A percentile compares a stretch with the other conserved stretches of the same genome.
Evolutionary conservation across 1,140 invertebrate genomes (phyloP).

Genomic region (Sitophilus oryzae): DNA sequence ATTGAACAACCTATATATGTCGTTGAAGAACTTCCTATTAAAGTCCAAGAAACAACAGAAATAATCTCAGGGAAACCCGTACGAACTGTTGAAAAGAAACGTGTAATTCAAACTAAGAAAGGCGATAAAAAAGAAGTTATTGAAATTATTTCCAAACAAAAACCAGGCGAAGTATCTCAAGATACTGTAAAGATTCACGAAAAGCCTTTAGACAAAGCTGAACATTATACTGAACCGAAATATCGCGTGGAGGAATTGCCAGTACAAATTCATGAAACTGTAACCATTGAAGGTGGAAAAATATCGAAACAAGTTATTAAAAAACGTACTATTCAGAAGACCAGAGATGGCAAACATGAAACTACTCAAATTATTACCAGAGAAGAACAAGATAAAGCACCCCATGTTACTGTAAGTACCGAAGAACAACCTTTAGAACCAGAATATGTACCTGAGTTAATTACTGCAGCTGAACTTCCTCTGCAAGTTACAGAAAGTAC

Average conservation of each 20-base stretch:
- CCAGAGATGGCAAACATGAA: slow-evolving; percentile 30
- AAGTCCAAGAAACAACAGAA: slow-evolving; percentile 23
- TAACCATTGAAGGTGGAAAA: slow-evolving; percentile 35
- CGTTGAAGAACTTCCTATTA: slow-evolving; percentile 28
- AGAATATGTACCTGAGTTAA: slow-evolving; percentile 39
- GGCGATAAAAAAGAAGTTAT: slow-evolving; percentile 36
- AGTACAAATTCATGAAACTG: slow-evolving; percentile 28
- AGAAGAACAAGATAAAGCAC: slow-evolving; percentile 23
- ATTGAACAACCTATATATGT: slow-evolving; percentile 34
- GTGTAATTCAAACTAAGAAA: slow-evolving; percentile 39
- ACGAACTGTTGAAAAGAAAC: slow-evolving; percentile 35
- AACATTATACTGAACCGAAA: slow-evolving; percentile 12
- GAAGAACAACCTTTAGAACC: slow-evolving; percentile 25
- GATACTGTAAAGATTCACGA: slow-evolving; percentile 34
- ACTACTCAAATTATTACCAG: slow-evolving; percentile 33
- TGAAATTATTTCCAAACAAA: slow-evolving; percentile 36
- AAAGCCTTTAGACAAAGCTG: slow-evolving; percentile 36
- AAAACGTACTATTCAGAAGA: slow-evolving; percentile 31
- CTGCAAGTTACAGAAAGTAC: slow-evolving; percentile 38
- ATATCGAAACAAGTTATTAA: slow-evolving; percentile 28
- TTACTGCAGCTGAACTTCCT: slow-evolving; percentile 37
- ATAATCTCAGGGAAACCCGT: slow-evolving; percentile 32
- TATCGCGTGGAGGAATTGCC: slow-evolving; percentile 42
- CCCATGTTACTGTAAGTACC: slow-evolving; percentile 28
- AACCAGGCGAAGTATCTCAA: slow-evolving; percentile 39